Conservation (phyloP, 2,888 invertebrate species). For the Hybos culiciformis region DNA sequence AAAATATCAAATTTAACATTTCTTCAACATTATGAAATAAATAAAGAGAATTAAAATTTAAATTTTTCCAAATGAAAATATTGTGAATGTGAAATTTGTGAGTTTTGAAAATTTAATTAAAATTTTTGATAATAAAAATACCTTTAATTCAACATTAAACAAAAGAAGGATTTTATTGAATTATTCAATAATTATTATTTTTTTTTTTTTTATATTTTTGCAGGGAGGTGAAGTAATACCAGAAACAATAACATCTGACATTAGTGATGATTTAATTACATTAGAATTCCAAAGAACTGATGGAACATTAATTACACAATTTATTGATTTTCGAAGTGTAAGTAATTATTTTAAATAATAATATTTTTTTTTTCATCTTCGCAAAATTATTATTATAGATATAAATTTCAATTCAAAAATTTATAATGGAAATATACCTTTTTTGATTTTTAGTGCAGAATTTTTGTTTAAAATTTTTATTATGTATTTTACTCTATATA, state of each 20-base stretch:
- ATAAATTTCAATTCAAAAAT: neutral
- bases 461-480: no score
- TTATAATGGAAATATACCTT: neutral
- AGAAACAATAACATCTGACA: constrained; percentile 83
- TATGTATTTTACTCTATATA: no score
- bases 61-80: no score
- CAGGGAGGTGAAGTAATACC: constrained; percentile 89
- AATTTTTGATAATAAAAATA: no score
- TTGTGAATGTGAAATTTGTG: no score
- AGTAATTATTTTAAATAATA: constrained; percentile 30
- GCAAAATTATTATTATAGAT: neutral
- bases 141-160: no score
- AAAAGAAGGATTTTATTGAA: no score
- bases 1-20: no score
- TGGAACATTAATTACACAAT: constrained; percentile 80
- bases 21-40: no score
- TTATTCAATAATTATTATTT: constrained; percentile 5
- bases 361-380: no score
- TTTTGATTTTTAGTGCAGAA: neutral
- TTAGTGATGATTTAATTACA: constrained; percentile 76
- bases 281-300: constrained; percentile 83
- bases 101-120: no score
- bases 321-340: constrained; percentile 90
- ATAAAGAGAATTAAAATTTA: no score
- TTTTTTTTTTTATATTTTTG: constrained; percentile 23